Conservation (phyloP, 2,113 vertebrate species). For the Strix aluco region DNA sequence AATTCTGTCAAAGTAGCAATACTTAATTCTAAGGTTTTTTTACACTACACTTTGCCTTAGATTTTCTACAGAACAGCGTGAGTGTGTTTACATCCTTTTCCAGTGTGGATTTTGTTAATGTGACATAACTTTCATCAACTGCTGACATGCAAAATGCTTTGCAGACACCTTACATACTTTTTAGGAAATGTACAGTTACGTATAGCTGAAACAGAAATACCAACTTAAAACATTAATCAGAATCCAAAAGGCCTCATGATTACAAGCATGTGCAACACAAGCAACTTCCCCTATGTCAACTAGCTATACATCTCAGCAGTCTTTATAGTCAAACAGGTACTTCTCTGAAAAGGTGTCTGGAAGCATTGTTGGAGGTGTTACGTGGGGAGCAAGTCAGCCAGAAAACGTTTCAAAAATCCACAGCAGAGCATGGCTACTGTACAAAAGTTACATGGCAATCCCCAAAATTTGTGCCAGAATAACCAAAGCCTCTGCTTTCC, state of each 20-base stretch:
- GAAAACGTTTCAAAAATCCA: not conserved
- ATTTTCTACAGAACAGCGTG: not conserved
- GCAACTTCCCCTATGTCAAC: not conserved
- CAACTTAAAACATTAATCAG: not conserved
- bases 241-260: not conserved
- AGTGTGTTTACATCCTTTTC: not conserved
- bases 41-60: not conserved
- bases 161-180: not conserved
- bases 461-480: not conserved
- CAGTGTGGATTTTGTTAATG: not conserved
- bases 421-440: rapidly evolving
- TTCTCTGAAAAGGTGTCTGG: not conserved
- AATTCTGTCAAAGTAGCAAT: not conserved
- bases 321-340: not conserved
- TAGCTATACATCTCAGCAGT: not conserved
- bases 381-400: not conserved
- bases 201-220: not conserved
- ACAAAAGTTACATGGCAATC: rapidly evolving
- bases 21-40: not conserved
- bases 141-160: not conserved
- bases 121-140: not conserved
- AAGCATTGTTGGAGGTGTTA: not conserved
- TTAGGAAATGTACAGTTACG: not conserved
- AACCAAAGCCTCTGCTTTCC: not conserved
- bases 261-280: not conserved